These are phyloP conservation scores for Chionis minor DNA, from an alignment of 2,113 vertebrate species.

Conservation along the genomic window DNA sequence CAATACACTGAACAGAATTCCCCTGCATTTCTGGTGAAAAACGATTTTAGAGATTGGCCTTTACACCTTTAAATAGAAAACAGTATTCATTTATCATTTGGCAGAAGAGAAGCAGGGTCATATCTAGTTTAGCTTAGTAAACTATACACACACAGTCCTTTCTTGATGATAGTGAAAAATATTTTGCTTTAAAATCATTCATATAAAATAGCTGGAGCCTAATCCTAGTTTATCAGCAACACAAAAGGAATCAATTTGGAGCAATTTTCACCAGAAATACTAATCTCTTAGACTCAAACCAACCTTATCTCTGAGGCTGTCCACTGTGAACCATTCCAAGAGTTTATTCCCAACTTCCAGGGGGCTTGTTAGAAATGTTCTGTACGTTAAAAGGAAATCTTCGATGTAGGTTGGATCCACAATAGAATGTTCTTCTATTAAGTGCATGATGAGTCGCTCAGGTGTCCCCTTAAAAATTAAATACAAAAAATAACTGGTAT, in stretches of 20 bases:
- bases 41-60: background rate
- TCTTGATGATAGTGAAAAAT: background rate
- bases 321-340: constrained; percentile 93
- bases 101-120: background rate
- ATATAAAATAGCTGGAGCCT: background rate
- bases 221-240: background rate
- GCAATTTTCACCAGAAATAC: background rate
- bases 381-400: constrained; percentile 94
- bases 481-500: background rate
- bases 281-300: constrained; percentile 24
- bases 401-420: constrained; percentile 98
- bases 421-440: constrained; percentile 96
- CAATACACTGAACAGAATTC: background rate
- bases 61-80: background rate
- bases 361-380: constrained; percentile 91
- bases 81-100: background rate
- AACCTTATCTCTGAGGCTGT: constrained; percentile 92
- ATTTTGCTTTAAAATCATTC: background rate
- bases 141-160: background rate
- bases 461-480: constrained; percentile 86
- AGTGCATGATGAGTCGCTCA: constrained; percentile 93
- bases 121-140: background rate
- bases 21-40: background rate
- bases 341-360: constrained; percentile 92
- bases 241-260: background rate